Evolutionary conservation across 2,113 vertebrate species (phyloP), one percentile per base, ranked within the genome.

Genomic region (Crypturellus undulatus): DNA sequence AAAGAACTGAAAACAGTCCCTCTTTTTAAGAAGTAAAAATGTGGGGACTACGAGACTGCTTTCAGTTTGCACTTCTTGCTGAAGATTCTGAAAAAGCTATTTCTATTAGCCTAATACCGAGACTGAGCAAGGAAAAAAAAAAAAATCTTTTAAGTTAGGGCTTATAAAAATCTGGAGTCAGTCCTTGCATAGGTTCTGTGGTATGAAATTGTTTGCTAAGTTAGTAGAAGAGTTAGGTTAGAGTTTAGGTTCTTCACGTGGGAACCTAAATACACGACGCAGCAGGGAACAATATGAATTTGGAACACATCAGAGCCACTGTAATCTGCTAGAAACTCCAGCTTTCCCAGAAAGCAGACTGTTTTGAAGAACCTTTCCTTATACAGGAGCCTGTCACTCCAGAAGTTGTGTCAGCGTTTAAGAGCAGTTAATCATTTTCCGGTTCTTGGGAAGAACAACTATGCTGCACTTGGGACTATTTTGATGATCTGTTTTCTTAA

Each of bases 41-140:
- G 54, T 87, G 56, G 42, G 32, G 30, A 67, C 67, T 91, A 87
- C 68, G 90, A 83, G 92, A 63, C 26, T 77, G 76, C 84, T 95
- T 93, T 95, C 54, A 60, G 76, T 70, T 90, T 73, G 42, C 28
- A 34, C 18, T 96, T 65, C 12, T 84, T 54, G 59, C 58, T 69
- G 75, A 87, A 59, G 71, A 89, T 80, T 91, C 72, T 90, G 82
- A 90, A 94, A 95, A 90, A 43, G 10, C 20, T 90, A 49, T 83
- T 91, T 56, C 47, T 68, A 24, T 75, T 91, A 81, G 42, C 34
- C 47, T 64, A 58, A 19, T 56, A 89, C 67, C n/a, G 43, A 8
- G 3, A 89, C 67, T 32, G 43, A 8, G 3, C 6, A 87, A 47
- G 47, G 43, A 17, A 16, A 43, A 16, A 9, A 56, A 80, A 76